Base-by-base conservation (phyloP, 1,140 invertebrate genomes). In the Physella acuta region DNA sequence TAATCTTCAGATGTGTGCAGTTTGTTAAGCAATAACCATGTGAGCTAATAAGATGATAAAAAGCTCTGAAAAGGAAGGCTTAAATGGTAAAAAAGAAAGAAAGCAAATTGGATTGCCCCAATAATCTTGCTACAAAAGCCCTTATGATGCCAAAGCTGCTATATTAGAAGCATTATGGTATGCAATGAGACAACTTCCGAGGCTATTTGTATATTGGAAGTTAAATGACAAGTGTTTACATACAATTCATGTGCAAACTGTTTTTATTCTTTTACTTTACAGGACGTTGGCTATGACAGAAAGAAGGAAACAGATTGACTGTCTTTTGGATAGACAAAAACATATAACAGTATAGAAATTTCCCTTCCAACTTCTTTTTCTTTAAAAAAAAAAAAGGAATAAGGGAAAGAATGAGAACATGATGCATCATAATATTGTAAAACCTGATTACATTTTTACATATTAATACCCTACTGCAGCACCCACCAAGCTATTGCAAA, bases 211-310 rank as follows among this genome's bases (percentile, higher is more conserved):
- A 58, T 34, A n/a, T 34, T 34, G 31, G 56, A 34, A 58, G 36
- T n/a, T n/a, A 58, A 58, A 34, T 58, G 56, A 30, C 33, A 58
- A 53, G 16, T 26, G 36, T 44, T 39, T 61, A 61, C 59, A 61
- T 61, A 61, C 59, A 61, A 61, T 34, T 61, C 36, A 44, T 37
- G 34, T 11, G 36, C 33, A n/a, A 61, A 39, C 59, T 39, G 36
- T 33, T 33, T n/a, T 58, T 34, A 11, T 20, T 58, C 31, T 58
- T 44, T 39, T 44, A 37, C 59, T 61, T 39, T 61, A 61, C 59
- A 36, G 58, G 14, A 60, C 30, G 39, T 61, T 61, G 36, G 33
- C 59, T 61, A 34, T 14, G 59, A 61, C 39, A 28, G 39, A 59
- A 59, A 58, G 33, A 55, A 24, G 26, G 26, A 55, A 55, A 55